Percentiles rank a stretch among this genome's conserved stretches.
Evolutionary conservation across 2,113 vertebrate genomes (phyloP).

Genomic region (Scopus umbretta): DNA sequence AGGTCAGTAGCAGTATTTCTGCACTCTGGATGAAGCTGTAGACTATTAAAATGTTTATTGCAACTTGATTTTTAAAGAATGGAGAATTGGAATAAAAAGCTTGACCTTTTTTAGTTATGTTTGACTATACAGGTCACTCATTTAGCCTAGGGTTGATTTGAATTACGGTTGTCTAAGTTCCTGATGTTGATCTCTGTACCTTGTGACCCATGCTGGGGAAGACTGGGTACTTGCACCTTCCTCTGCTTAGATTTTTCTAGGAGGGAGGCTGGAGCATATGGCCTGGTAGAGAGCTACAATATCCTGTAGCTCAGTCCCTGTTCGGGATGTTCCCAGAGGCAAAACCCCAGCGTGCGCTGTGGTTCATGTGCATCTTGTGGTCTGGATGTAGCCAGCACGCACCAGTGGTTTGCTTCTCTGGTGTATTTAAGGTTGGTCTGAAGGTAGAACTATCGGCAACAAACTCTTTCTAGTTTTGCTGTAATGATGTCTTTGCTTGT

Average conservation of each 20-base stretch:
- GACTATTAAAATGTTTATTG: neutral
- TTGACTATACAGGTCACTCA: neutral
- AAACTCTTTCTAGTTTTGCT: neutral
- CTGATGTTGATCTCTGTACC: neutral
- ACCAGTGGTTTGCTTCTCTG: neutral
- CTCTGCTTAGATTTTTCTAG: rapidly evolving
- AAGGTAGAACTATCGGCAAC: neutral
- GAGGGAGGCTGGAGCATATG: rapidly evolving
- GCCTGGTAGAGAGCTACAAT: neutral
- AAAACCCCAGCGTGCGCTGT: rapidly evolving
- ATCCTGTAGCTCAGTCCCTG: neutral
- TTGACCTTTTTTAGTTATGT: rapidly evolving
- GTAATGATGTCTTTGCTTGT: neutral
- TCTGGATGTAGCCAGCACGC: neutral
- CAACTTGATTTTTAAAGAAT: neutral
- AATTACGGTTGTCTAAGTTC: neutral
- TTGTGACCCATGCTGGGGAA: neutral
- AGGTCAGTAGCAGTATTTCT: neutral
- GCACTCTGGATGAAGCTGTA: neutral
- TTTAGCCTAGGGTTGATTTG: neutral
- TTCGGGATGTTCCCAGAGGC: neutral
- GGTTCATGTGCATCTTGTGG: neutral
- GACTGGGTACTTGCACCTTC: neutral
- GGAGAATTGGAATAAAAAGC: neutral
- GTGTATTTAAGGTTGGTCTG: neutral